Percentiles rank a stretch among this genome's conserved stretches.
Evolutionary conservation across 1,140 invertebrate species (phyloP).

Genomic region (Protaetia brevitarsis): DNA sequence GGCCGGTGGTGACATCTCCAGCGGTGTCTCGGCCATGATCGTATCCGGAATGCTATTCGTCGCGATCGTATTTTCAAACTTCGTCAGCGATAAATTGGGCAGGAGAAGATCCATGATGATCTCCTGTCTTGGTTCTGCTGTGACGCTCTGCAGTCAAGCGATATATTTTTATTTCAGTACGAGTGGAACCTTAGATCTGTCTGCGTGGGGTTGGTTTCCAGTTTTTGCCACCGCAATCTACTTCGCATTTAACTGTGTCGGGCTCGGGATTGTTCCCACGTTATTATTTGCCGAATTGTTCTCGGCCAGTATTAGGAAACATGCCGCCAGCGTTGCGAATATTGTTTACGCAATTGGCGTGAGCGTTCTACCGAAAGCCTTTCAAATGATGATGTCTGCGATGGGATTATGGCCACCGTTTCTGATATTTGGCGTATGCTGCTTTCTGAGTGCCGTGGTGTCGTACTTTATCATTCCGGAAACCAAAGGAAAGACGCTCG

Average conservation of each 20-base stretch:
- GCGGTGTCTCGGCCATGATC: slow-evolving; percentile 56
- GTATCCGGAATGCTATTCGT: slow-evolving; percentile 57
- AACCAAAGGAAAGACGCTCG: too few species aligned
- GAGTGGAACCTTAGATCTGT: slow-evolving; percentile 41
- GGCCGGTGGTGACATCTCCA: slow-evolving; percentile 59
- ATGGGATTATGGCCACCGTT: too few species aligned
- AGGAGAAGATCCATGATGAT: too few species aligned
- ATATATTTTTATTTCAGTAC: slow-evolving; percentile 58
- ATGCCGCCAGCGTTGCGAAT: slow-evolving; percentile 31
- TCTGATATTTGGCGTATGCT: too few species aligned
- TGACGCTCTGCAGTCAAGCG: slow-evolving; percentile 48
- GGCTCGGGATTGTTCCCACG: slow-evolving; percentile 39
- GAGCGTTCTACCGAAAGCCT: neutral
- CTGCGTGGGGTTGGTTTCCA: slow-evolving; percentile 40
- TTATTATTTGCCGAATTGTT: slow-evolving; percentile 44
- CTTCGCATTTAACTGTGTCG: slow-evolving; percentile 37
- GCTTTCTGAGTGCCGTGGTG: too few species aligned
- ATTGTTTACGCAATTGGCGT: neutral
- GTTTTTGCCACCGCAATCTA: too few species aligned
- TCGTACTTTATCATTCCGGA: too few species aligned
- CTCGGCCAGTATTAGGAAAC: slow-evolving; percentile 40
- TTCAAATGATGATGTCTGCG: too few species aligned
- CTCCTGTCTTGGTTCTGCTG: slow-evolving; percentile 53
- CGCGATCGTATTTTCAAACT: too few species aligned
- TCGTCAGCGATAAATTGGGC: too few species aligned